These are phyloP conservation scores for Rallus limicola DNA, from an alignment of 2,113 vertebrate genomes.

Conservation along the genomic window DNA sequence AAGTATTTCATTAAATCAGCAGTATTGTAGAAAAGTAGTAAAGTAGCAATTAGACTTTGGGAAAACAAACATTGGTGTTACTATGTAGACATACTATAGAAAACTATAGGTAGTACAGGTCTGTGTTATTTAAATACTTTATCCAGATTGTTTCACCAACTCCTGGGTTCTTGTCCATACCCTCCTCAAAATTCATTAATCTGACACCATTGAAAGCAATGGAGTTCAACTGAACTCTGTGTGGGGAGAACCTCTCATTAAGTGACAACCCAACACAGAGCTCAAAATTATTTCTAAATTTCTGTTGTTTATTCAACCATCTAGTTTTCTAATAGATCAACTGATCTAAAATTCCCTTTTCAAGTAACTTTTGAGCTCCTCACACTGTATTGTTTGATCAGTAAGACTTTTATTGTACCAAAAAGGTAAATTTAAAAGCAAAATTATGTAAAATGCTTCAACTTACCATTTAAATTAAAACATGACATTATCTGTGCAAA, in stretches of 20 bases:
- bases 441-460: background rate
- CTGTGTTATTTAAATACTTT: background rate
- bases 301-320: background rate
- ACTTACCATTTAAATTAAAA: background rate
- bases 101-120: background rate
- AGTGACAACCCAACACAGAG: background rate
- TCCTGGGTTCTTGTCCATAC: background rate
- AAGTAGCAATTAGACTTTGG: background rate
- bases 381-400: background rate
- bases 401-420: background rate
- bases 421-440: background rate
- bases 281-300: background rate
- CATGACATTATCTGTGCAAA: background rate
- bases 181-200: background rate
- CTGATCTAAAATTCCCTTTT: background rate
- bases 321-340: background rate
- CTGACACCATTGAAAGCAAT: background rate
- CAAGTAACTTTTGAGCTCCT: background rate
- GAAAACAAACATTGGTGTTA: background rate
- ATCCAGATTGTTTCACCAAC: background rate
- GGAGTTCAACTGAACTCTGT: background rate
- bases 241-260: background rate
- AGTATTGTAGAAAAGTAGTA: background rate
- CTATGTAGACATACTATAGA: background rate
- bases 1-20: background rate